Evolutionary conservation across 2,888 invertebrate species (phyloP), one percentile per base, ranked within the genome.

Genomic region (Melipona beecheii): DNA sequence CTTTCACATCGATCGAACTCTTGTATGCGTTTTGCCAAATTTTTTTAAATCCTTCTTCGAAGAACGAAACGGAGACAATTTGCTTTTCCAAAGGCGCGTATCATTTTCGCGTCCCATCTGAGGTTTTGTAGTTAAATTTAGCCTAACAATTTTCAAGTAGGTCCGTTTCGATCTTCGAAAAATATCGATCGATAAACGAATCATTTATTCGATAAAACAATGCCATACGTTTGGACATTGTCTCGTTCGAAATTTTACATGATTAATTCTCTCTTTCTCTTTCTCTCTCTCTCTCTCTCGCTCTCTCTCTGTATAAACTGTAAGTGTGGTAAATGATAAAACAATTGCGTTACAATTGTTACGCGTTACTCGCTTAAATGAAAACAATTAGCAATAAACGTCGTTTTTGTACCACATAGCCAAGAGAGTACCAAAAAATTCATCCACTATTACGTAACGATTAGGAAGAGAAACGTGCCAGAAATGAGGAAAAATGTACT

Each of bases 341-440:
- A 75, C 68, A 64, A 27, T 65, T 68, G 75, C 54, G 74, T 81
- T 70, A 87, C 79, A 73, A 49, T 73, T 84, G 73, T 64, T 69
- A 71, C 79, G 60, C 36, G 75, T 77, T 70, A 78, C 56, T 56
- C 58, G 71, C 60, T 62, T 58, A 85, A 72, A 70, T 66, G 74
- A 81, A 75, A 87, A 72, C 24, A 72, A 84, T 86, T 82, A 88
- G 78, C 84, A 65, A 88, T 83, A 81, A 83, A 81, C 66, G 75
- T 75, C 70, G 76, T 64, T 58, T 56, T 58, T 74, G 73, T 81
- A 81, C 69, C 86, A 24, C 78, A 73, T 31, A 83, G 84, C 78
- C 86, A 78, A 83, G 76, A 86, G 76, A 70, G 27, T 58, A 54
- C 24, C 62, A 60, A 66, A 54, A 72, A 36, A 68, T 9, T 60